Evolutionary conservation across 1,140 invertebrate genomes (phyloP), one percentile per base, ranked within the genome.

Genomic region (Leguminivora glycinivorella): DNA sequence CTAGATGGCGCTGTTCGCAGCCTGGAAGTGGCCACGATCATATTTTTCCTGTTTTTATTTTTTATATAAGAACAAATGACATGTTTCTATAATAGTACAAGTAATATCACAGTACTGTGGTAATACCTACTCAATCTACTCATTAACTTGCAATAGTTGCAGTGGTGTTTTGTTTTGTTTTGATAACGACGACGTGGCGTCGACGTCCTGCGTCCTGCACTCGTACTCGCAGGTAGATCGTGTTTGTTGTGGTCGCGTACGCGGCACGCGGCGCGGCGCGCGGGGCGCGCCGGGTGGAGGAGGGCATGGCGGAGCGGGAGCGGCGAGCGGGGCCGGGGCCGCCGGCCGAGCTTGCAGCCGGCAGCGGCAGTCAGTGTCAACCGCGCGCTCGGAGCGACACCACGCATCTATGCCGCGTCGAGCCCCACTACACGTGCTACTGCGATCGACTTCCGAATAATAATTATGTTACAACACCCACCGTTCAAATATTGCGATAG

Each of bases 401-500:
- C 68, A 72, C 66, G 82, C 76, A 75, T 72, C 63, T 0, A 25
- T 7, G 12, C 52, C 24, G 66, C 14, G 4, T 25, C 56, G 58
- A 70, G 12, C 68, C 56, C n/a, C 5, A 60, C 67, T 56, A 67
- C 84, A 86, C 84, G 84, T 86, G 84, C 43, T 34, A 12, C 68
- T 56, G 19, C 66, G 24, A 58, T 56, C 34, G 56, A 31, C 22
- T 3, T n/a, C 31, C 38, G 17, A 70, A 72, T 60, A n/a, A n/a
- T n/a, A n/a, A n/a, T n/a, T n/a, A 72, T 72, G 71, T 52, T 31
- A 66, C 19, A 17, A 14, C 58, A n/a, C 26, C 58, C 14, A 63
- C 58, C 58, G n/a, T 17, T 29, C 14, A 60, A 58, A 58, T 26
- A 25, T 58, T 14, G 24, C 26, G 22, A 24, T 12, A 0, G 14